A percentile compares a stretch with the other conserved stretches of the same genome.
Evolutionary conservation across 2,888 invertebrate species (phyloP).

Genomic region (Eurytoma adleriae): DNA sequence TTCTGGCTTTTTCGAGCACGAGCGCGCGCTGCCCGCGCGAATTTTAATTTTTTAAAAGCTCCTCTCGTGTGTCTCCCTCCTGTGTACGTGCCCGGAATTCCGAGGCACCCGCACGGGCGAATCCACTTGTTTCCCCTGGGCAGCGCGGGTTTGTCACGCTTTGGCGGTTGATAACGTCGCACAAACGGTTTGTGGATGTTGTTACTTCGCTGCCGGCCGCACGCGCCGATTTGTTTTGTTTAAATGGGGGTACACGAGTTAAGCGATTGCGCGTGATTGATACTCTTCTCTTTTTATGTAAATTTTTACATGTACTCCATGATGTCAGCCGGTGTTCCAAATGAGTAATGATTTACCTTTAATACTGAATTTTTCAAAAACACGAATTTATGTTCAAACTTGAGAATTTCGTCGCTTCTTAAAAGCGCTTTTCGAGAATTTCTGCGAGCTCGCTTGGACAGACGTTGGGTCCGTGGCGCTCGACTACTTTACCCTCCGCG

Average conservation of each 20-base stretch:
- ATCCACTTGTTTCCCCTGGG: constrained; percentile 8
- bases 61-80: constrained; percentile 20
- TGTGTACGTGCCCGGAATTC: constrained; percentile 33
- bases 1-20: constrained; percentile 1
- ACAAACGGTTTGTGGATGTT: neutral
- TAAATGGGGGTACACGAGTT: neutral
- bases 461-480: constrained; percentile 80
- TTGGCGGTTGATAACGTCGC: constrained; percentile 17
- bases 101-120: neutral
- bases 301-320: no score
- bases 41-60: constrained; percentile 46
- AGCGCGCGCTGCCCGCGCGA: neutral
- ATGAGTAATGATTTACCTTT: no score
- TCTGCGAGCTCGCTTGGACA: constrained; percentile 78
- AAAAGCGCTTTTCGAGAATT: constrained; percentile 80
- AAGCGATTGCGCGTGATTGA: no score
- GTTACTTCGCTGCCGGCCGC: neutral
- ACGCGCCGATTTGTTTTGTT: neutral
- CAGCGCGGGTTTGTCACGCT: constrained; percentile 20
- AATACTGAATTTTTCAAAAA: no score
- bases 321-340: no score
- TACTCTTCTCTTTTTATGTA: no score
- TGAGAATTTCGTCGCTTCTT: constrained; percentile 45
- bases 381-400: no score
- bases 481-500: constrained; percentile 81